phyloP scores from a whole-genome alignment of 1,140 invertebrate species.

The Drosophila chauvacae region DNA sequence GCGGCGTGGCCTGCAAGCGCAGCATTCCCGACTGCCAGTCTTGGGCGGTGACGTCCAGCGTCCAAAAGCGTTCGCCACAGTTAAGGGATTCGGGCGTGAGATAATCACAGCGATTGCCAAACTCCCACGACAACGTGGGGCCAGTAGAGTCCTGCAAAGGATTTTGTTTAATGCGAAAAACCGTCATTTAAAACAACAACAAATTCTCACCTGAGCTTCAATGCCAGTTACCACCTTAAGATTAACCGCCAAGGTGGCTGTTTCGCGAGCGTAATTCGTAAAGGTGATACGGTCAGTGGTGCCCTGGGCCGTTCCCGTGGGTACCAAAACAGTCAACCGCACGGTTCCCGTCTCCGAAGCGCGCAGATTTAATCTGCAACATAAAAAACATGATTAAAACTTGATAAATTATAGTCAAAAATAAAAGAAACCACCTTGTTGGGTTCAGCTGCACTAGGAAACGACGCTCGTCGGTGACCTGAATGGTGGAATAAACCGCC shows the following conservation, averaged over 20 bases:
- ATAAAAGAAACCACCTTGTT: slow-evolving; percentile 46
- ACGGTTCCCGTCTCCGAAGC: slow-evolving; percentile 86
- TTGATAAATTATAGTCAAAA: neutral
- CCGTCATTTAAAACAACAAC: no score
- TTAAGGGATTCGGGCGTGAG: slow-evolving; percentile 59
- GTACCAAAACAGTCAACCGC: slow-evolving; percentile 85
- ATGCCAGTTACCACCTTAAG: slow-evolving; percentile 71
- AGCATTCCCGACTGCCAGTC: slow-evolving; percentile 87
- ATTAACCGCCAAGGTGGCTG: slow-evolving; percentile 60
- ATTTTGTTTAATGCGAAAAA: neutral
- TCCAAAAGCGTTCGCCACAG: slow-evolving; percentile 87
- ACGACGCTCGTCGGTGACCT: slow-evolving; percentile 85
- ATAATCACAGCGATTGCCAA: slow-evolving; percentile 84
- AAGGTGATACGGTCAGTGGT: slow-evolving; percentile 87
- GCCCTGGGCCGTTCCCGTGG: slow-evolving; percentile 83
- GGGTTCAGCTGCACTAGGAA: slow-evolving; percentile 85
- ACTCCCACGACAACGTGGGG: slow-evolving; percentile 84
- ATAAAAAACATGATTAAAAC: neutral
- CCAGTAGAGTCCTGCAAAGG: slow-evolving; percentile 78
- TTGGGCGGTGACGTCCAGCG: slow-evolving; percentile 86
- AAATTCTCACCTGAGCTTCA: slow-evolving; percentile 58
- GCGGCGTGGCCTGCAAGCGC: slow-evolving; percentile 86
- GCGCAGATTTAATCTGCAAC: slow-evolving; percentile 81
- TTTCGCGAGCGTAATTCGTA: slow-evolving; percentile 84
- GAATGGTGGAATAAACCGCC: slow-evolving; percentile 85